Conservation (phyloP, 2,113 vertebrate species). For the Mus musculus region DNA sequence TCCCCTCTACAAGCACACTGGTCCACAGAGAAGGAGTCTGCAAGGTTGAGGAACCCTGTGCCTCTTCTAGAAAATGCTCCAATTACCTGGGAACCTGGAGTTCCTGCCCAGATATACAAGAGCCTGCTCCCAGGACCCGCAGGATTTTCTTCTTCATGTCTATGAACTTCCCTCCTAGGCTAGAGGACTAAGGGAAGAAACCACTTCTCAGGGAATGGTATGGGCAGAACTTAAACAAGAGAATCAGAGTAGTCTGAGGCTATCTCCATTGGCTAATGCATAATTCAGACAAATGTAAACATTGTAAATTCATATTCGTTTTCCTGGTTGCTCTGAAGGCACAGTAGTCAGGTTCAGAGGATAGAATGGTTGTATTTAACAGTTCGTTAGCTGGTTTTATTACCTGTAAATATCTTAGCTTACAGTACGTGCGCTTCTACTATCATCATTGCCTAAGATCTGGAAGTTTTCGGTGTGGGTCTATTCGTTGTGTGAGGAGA, state of each 20-base stretch:
- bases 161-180: neutral
- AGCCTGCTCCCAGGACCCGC: neutral
- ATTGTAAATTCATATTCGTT: constrained; percentile 1
- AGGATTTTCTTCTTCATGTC: constrained; percentile 20
- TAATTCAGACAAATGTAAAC: constrained; percentile 23
- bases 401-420: neutral
- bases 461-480: neutral
- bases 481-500: constrained; percentile 1
- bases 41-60: neutral
- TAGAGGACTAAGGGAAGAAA: neutral
- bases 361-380: neutral
- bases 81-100: neutral
- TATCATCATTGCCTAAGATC: neutral
- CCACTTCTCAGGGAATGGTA: neutral
- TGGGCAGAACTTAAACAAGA: constrained; percentile 1
- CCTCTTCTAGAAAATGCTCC: neutral
- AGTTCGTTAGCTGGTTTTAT: neutral
- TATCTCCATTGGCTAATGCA: neutral
- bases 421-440: neutral
- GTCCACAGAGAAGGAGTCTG: neutral
- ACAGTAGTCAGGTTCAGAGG: neutral
- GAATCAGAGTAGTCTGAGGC: neutral
- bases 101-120: neutral
- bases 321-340: constrained; percentile 30
- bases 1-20: neutral